Percentiles rank a stretch among this genome's conserved stretches.
phyloP scores from a whole-genome alignment of 2,113 vertebrate species.

The Syrrhaptes paradoxus region DNA sequence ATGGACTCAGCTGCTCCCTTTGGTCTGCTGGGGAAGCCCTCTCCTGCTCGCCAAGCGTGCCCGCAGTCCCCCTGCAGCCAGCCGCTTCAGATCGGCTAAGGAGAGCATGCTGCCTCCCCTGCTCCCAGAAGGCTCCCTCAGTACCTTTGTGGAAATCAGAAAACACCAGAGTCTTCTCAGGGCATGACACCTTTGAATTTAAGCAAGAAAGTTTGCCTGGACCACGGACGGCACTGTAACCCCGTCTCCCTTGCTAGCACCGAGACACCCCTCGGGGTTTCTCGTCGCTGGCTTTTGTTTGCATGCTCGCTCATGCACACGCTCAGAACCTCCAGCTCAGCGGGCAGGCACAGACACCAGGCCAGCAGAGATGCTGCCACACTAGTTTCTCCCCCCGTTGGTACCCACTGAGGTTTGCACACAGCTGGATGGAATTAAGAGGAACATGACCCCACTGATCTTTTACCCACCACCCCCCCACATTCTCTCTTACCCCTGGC shows the following conservation, averaged over 20 bases:
- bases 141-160: neutral
- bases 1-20: neutral
- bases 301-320: neutral
- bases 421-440: neutral
- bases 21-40: neutral
- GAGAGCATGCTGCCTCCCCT: neutral
- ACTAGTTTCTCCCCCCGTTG: neutral
- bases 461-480: neutral
- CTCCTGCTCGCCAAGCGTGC: neutral
- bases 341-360: rapidly evolving
- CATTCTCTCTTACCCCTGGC: neutral
- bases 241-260: neutral
- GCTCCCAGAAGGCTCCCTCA: neutral
- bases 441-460: neutral
- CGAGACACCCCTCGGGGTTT: neutral
- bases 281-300: neutral
- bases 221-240: rapidly evolving
- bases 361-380: neutral
- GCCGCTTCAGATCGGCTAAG: neutral
- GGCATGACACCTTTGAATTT: neutral
- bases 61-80: neutral
- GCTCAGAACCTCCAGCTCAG: neutral
- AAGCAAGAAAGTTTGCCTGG: neutral
- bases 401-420: neutral
- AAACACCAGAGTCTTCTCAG: neutral